phyloP scores from a whole-genome alignment of 2,113 vertebrate genomes.

The Sclerurus mexicanus region DNA sequence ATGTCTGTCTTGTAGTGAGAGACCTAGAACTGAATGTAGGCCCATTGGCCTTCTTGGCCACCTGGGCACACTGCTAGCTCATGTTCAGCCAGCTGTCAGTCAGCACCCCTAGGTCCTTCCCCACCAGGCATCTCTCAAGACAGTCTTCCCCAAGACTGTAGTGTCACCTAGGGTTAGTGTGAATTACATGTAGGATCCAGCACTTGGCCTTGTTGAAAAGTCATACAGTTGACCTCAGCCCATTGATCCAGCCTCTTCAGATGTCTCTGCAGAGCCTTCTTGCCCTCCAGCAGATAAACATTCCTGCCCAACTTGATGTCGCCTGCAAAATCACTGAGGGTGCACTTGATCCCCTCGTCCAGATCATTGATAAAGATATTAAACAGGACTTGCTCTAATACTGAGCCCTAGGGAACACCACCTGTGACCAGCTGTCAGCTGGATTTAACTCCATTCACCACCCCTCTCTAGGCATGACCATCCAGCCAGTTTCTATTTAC shows the following conservation, averaged over 20 bases:
- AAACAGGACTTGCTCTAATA: not conserved
- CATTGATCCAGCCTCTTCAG: not conserved
- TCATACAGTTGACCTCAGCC: fast-evolving
- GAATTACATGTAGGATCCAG: fast-evolving
- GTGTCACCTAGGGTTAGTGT: fast-evolving
- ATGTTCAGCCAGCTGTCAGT: fast-evolving
- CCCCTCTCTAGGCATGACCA: not conserved
- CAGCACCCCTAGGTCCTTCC: not conserved
- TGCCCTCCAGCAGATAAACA: not conserved
- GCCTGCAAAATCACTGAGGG: not conserved
- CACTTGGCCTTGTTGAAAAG: not conserved
- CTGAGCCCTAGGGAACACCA: not conserved
- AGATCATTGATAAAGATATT: not conserved
- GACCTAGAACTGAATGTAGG: not conserved
- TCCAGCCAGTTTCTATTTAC: not conserved
- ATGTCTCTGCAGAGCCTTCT: not conserved
- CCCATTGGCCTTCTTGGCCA: not conserved
- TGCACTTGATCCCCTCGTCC: not conserved
- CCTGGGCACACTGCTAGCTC: not conserved
- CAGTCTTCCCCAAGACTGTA: not conserved
- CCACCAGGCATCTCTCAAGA: not conserved
- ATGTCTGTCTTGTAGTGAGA: not conserved
- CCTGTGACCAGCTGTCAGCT: not conserved
- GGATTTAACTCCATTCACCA: not conserved
- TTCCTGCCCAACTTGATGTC: not conserved